Evolutionary conservation across 1,140 invertebrate species (phyloP).

Genomic region (Heliconius hermathena): DNA sequence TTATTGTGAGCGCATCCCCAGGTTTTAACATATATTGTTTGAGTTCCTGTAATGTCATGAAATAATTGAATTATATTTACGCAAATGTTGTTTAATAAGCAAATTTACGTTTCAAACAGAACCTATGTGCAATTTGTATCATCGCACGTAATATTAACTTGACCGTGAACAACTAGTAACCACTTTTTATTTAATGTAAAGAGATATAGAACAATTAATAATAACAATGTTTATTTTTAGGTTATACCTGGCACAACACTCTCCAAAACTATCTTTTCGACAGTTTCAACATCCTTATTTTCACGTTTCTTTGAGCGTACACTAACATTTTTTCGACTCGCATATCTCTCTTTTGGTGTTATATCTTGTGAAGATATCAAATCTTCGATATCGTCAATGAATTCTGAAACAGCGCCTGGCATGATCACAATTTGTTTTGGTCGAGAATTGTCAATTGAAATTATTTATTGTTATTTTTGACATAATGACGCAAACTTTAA

Average conservation of each 20-base stretch:
- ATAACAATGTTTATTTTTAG: conserved; percentile 73
- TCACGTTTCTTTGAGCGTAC: conserved; percentile 83
- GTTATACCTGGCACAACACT: conserved; percentile 91
- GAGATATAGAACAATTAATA: too few species aligned
- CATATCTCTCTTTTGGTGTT: conserved; percentile 88
- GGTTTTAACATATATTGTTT: conserved; percentile 96
- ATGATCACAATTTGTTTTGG: conserved; percentile 55
- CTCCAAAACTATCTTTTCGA: conserved; percentile 72
- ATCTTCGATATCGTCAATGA: conserved; percentile 91
- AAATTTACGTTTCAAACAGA: not conserved
- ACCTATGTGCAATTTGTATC: not conserved
- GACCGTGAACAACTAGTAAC: too few species aligned
- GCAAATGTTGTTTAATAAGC: not conserved
- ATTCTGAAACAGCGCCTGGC: conserved; percentile 83
- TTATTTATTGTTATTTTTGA: not conserved
- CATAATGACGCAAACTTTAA: not conserved
- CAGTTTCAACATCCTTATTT: conserved; percentile 56
- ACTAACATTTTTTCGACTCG: conserved; percentile 85
- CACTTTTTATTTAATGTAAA: too few species aligned
- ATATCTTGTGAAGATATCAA: conserved; percentile 90
- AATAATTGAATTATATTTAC: not conserved
- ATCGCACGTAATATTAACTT: too few species aligned
- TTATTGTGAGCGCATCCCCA: conserved; percentile 99
- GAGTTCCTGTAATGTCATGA: conserved; percentile 84
- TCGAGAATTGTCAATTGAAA: not conserved